These are phyloP conservation scores for Tupiocoris notatus DNA, from an alignment of 2,888 invertebrate genomes.

Conservation along the genomic window DNA sequence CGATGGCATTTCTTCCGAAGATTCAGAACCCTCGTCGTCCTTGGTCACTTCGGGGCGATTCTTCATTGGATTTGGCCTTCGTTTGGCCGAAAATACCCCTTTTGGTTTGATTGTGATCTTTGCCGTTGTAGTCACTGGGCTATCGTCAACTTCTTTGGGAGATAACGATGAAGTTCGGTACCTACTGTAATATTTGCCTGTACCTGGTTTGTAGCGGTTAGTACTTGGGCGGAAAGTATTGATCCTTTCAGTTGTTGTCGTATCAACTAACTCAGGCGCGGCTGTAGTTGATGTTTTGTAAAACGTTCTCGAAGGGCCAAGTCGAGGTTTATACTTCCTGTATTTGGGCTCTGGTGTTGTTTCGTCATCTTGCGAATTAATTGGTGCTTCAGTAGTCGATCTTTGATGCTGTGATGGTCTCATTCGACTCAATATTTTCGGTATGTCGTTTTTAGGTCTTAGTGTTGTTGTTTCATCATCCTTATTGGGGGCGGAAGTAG, in stretches of 20 bases:
- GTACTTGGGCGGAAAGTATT: slow-evolving; percentile 48
- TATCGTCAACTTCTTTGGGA: slow-evolving; percentile 45
- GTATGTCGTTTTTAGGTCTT: slow-evolving; percentile 54
- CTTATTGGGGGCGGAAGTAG: slow-evolving; percentile 48
- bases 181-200: slow-evolving; percentile 51
- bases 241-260: slow-evolving; percentile 49
- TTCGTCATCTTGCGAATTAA: slow-evolving; percentile 53
- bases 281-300: slow-evolving; percentile 48
- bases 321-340: slow-evolving; percentile 47
- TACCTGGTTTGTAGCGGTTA: slow-evolving; percentile 49
- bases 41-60: slow-evolving; percentile 43
- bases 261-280: slow-evolving; percentile 36
- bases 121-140: slow-evolving; percentile 43
- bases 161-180: slow-evolving; percentile 50
- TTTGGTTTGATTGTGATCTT: slow-evolving; percentile 48
- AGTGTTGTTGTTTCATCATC: slow-evolving; percentile 45
- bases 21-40: slow-evolving; percentile 47
- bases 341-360: slow-evolving; percentile 54
- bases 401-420: slow-evolving; percentile 55
- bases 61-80: slow-evolving; percentile 49
- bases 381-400: slow-evolving; percentile 55
- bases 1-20: slow-evolving; percentile 33
- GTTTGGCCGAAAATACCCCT: slow-evolving; percentile 51
- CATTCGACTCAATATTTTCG: slow-evolving; percentile 54
- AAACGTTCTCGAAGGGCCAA: slow-evolving; percentile 41